Evolutionary conservation across 2,888 invertebrate genomes (phyloP), one percentile per base, ranked within the genome.

Genomic region (Hylaea fasciaria): DNA sequence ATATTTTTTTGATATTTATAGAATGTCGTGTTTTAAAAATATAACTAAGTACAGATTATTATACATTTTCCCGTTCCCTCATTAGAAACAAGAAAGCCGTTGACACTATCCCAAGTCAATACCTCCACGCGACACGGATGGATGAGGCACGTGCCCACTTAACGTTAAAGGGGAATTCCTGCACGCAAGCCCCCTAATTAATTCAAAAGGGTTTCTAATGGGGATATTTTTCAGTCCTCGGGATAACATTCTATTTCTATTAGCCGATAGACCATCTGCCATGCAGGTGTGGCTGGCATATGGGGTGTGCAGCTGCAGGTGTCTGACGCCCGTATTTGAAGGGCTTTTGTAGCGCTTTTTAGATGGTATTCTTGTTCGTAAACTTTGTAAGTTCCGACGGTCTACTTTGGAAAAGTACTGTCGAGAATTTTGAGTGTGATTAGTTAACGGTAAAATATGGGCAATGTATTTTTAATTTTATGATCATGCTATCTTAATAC

Each of bases 241-340:
- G 61, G 37, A 57, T 49, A n/a, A 12, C 47, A 52, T 59, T 45
- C 12, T 49, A 40, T 59, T 59, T 59, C 64, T 64, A 66, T 67
- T 63, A 62, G 61, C 45, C 49, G 47, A 8, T 52, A 54, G 69
- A 74, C 77, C 91, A 91, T 88, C 89, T 89, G 91, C 76, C 80
- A 73, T 54, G 89, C 90, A 90, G 89, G 86, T 90, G 88, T 73
- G 62, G 50, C 58, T 57, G 62, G 60, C 70, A 70, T 68, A 67
- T 63, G 66, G 62, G 16, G 13, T 28, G 14, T 47, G 62, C 63
- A 61, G 59, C 61, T 58, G 77, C 79, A 80, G 79, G 80, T 74
- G 78, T 48, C 22, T 54, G 37, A 51, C 51, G 57, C 59, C 62
- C 57, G 60, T 57, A 64, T 66, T 64, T 53, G 54, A 35, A 58